Evolutionary conservation across 2,888 invertebrate genomes (phyloP), one percentile per base, ranked within the genome.

Genomic region (Tenthredo mesomela): DNA sequence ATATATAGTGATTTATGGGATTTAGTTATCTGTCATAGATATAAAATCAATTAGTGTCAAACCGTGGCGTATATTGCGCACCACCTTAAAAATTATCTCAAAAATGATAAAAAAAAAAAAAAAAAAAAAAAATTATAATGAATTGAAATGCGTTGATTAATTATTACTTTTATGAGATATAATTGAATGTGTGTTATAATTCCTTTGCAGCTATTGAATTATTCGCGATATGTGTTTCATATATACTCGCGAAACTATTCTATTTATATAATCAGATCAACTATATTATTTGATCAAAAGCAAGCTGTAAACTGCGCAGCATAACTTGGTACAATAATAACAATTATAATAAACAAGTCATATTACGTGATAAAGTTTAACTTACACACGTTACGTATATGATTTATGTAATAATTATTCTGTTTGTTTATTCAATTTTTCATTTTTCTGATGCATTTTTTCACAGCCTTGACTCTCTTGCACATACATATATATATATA

Each of bases 231-330:
- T 29, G 18, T 9, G 33, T 10, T 40, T 40, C 77, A 77, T 54
- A 77, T 9, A 77, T 54, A 77, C 10, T 33, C 54, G 73, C 37
- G 43, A 47, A 47, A 33, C 18, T 58, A 40, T 21, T 40, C 61
- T 40, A 80, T 58, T 12, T 37, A 50, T 37, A 37, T 54, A n/a
- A 37, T 78, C 75, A 6, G 18, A 58, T 54, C 78, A 37, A 78
- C 18, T 10, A 78, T 78, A 78, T 78, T 47, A 15, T 61, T 40
- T 80, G 21, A 78, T 78, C 78, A 78, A 40, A 54, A 15, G 33
- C 6, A 10, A 33, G 6, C 29, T 33, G n/a, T 43, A 40, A 78
- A 58, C 10, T 58, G 37, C 61, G 78, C 78, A 54, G 54, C 33
- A n/a, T 33, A 18, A 54, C 18, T 29, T 58, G 78, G 21, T 47